Evolutionary conservation across 2,888 invertebrate genomes (phyloP), one percentile per base, ranked within the genome.

Genomic region (Timema podura): DNA sequence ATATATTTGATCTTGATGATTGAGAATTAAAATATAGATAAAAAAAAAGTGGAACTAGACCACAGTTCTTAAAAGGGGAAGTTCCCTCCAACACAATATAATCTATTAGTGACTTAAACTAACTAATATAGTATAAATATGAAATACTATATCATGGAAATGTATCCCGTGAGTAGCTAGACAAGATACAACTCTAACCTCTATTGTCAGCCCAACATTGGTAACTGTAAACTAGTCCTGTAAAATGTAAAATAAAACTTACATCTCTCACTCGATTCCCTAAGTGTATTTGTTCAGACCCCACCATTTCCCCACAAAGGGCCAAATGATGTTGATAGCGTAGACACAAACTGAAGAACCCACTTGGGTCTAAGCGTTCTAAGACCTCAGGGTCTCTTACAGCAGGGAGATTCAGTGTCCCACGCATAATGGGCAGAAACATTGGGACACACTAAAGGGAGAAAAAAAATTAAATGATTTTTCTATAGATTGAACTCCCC

Each of bases 371-470:
- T 9, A 90, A 80, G 73, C 89, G 88, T 82, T 96, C 96, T 44
- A 95, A 82, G 0, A 96, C 90, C 79, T 95, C 95, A 0, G 93
- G 91, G 80, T 96, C 96, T 65, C 93, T 85, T 0, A 91, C 90
- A 0, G 93, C 91, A 0, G 95, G 93, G 68, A 95, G 82, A 59
- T 94, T 94, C 1, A 95, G 81, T 0, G 95, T 92, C 0, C 94
- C 95, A 54, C 95, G 82, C 89, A 97, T 93, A 66, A 97, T 95
- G 0, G 97, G 97, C 68, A 96, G 82, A 80, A 97, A 96, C 81
- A 94, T 92, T 5, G 96, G 96, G 76, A 96, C 95, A 75, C 87
- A 89, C 85, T 92, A 82, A 48, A 76, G 74, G 68, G 16, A 30
- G 13, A 13, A 64, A 64, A 64, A 15, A 54, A 15, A 6, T n/a